Base-by-base conservation (phyloP, 2,113 vertebrate genomes). In the Bothrops jararaca region DNA sequence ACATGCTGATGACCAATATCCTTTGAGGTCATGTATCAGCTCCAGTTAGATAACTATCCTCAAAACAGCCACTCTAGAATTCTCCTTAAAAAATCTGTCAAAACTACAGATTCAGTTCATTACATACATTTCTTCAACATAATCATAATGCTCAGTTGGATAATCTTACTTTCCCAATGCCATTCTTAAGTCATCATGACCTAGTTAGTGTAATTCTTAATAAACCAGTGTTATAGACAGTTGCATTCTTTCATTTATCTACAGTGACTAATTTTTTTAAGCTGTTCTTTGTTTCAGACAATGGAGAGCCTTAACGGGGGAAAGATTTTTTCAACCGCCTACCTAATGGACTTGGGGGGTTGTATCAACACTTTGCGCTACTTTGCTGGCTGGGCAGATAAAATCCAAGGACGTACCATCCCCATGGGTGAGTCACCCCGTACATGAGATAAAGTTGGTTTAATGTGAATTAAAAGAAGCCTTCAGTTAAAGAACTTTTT, bases 321-420 rank as follows among this genome's bases (percentile, higher is more conserved):
- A 60, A 99, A 99, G 95, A 94, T 98, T 45, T 99, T 98, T 94
- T 94, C 98, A 39, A 95, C 94, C 12, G 96, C 98, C 0, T 99
- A 98, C 93, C 95, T 97, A 94, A 97, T 97, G 94, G 98, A 99
- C 94, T 94, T 99, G 93, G 96, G 97, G 93, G 98, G 97, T 64
- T 97, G 97, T 91, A 93, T 98, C 93, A 98, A 98, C 95, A 97
- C 98, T 2, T 91, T 99, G n/a, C 98, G 96, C 74, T 99, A 99
- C 93, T 98, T 96, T 90, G 98, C 98, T 42, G 98, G 98, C 34
- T 99, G 98, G 98, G 98, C 98, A 88, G 98, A 99, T 96, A 99
- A 99, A 97, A 97, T 98, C 93, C 98, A 98, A 1, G 98, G 98
- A 1, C 98, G 97, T 64, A 99, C 98, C 34, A 97, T 99, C 93